Evolutionary conservation across 2,797 vertebrate species (phyloP), one percentile per base, ranked within the genome.

Genomic region (Avahi laniger): DNA sequence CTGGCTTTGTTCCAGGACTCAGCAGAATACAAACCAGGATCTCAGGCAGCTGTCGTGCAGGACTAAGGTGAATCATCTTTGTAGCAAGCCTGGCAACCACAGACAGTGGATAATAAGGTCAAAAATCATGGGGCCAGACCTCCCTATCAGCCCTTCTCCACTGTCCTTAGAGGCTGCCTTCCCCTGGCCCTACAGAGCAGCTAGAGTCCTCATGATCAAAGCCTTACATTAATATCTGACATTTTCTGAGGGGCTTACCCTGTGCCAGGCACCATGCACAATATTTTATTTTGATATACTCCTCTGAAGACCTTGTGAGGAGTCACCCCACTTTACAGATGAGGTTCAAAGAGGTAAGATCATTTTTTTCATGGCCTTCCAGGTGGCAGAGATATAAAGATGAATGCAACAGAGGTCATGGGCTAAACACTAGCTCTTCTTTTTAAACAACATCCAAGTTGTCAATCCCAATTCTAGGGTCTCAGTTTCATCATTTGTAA

Each of bases 1-100:
- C 54, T 96, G 93, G 91, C 95, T 97, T 95, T 87, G 59, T 59
- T 97, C 94, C 96, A 97, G 75, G 65, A 26, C 73, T 48, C 67
- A 73, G 50, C 0, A 87, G 87, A 96, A 88, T 82, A 89, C 28
- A 91, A 89, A 84, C 91, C 57, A 85, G 75, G 91, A 91, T 94
- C 48, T 73, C 75, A 89, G 87, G 82, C 85, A 83, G 85, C 35
- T 86, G 79, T 79, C 70, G 35, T 20, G 50, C 59, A 43, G 57
- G 50, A 84, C 82, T 89, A 89, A 93, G 69, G 52, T 41, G 26
- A 83, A 80, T 67, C 48, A 63, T 46, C 48, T 80, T 48, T 50
- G n/a, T 8, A 89, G 75, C 43, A 89, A 82, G 22, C 59, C 48
- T 94, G 65, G 2, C 33, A 81, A 75, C 22, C 78, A 73, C 50